These are phyloP conservation scores for Ischnura elegans DNA, from an alignment of 2,888 invertebrate species.

Conservation along the genomic window DNA sequence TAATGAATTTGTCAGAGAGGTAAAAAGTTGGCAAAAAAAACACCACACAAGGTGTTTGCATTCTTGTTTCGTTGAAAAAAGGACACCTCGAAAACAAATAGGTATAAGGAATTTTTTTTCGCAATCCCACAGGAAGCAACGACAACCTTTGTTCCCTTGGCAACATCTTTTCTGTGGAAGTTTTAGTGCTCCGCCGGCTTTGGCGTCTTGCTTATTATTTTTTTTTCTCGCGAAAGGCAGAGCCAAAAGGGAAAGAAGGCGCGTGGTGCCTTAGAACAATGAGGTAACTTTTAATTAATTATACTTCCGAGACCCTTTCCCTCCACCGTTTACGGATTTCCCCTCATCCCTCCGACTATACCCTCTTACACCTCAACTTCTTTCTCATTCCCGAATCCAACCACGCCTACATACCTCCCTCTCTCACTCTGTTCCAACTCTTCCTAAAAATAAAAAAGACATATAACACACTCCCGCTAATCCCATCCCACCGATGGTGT, in stretches of 20 bases:
- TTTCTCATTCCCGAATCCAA: neutral
- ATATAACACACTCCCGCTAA: too few relatives aligned
- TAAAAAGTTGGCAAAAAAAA: neutral
- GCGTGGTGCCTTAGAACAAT: neutral
- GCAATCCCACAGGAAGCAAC: neutral
- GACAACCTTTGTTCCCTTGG: neutral
- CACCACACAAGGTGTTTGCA: neutral
- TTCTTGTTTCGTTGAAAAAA: neutral
- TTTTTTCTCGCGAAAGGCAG: neutral
- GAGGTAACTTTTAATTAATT: constrained; percentile 35
- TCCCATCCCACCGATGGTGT: too few relatives aligned
- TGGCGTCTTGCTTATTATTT: neutral
- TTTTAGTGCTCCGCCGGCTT: neutral
- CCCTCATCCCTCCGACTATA: neutral
- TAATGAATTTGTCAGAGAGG: neutral
- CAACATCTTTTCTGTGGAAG: constrained; percentile 7
- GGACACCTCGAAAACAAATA: neutral
- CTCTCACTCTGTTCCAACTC: neutral
- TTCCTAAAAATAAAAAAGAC: too few relatives aligned
- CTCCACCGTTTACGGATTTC: neutral
- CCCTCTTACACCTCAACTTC: neutral
- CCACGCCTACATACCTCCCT: neutral
- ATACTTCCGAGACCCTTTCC: neutral
- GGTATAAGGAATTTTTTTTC: neutral
- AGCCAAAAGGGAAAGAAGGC: neutral